These are phyloP conservation scores for Coreoperca whiteheadi DNA, from an alignment of 2,113 vertebrate species.

Conservation along the genomic window DNA sequence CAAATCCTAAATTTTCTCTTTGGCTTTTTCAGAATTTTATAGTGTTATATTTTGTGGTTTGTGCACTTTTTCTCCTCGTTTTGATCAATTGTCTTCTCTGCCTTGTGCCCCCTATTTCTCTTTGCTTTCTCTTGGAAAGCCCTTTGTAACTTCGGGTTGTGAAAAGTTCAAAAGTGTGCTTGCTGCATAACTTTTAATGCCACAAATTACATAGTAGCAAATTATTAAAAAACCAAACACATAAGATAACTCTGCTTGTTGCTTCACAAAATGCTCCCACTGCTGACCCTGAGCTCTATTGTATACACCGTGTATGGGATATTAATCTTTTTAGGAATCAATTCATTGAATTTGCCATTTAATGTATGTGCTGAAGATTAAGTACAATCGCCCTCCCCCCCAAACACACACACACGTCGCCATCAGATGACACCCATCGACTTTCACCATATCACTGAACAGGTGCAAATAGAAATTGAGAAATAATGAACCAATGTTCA, in stretches of 20 bases:
- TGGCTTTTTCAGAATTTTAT: not conserved
- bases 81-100: not conserved
- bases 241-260: not conserved
- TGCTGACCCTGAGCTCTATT: not conserved
- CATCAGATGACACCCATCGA: constrained; percentile 31
- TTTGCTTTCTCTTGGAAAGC: not conserved
- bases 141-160: not conserved
- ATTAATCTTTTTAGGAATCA: not conserved
- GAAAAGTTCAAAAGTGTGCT: not conserved
- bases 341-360: not conserved
- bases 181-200: not conserved
- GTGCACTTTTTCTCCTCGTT: not conserved
- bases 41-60: not conserved
- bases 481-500: constrained; percentile 50
- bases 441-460: constrained; percentile 40
- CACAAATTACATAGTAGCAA: not conserved
- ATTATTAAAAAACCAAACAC: not conserved
- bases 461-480: constrained; percentile 65
- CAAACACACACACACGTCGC: no score
- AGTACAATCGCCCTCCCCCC: no score
- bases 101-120: no score
- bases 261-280: not conserved
- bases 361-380: constrained; percentile 25
- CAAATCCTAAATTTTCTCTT: not conserved
- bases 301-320: not conserved